Evolutionary conservation across 1,140 invertebrate genomes (phyloP).

Genomic region (Diploscapter pachys): DNA sequence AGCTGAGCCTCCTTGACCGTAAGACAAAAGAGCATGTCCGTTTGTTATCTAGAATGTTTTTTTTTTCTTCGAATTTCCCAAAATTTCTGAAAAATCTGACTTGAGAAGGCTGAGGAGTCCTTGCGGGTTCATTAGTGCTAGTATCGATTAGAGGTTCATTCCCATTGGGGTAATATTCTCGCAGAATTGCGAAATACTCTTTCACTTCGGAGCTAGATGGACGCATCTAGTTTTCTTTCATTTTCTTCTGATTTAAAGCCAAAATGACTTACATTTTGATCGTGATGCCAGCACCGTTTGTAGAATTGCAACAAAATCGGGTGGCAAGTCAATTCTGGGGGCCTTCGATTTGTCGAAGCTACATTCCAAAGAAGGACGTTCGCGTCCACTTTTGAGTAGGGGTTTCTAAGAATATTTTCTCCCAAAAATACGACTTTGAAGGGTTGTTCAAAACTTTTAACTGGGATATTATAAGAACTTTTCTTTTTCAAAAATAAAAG

Average conservation of each 20-base stretch:
- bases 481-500: too few relatives aligned
- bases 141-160: constrained; percentile 12
- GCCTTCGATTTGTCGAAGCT: constrained; percentile 1
- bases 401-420: too few relatives aligned
- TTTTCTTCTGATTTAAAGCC: too few relatives aligned
- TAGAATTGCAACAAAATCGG: constrained; percentile 22
- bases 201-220: constrained; percentile 9
- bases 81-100: not conserved
- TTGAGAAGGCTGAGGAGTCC: constrained; percentile 21
- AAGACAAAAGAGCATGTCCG: not conserved
- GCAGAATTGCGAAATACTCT: constrained; percentile 16
- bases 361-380: constrained; percentile 21
- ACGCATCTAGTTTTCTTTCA: not conserved
- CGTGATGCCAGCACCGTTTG: constrained; percentile 20
- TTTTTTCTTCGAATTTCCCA: not conserved
- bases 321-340: constrained; percentile 14
- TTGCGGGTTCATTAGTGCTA: constrained; percentile 8
- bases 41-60: not conserved
- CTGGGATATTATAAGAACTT: too few relatives aligned
- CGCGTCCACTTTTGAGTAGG: not conserved
- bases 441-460: too few relatives aligned
- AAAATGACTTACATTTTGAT: not conserved
- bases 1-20: not conserved
- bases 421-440: too few relatives aligned
- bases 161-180: constrained; percentile 10